Conservation (phyloP, 2,113 vertebrate genomes). For the Anhinga anhinga region DNA sequence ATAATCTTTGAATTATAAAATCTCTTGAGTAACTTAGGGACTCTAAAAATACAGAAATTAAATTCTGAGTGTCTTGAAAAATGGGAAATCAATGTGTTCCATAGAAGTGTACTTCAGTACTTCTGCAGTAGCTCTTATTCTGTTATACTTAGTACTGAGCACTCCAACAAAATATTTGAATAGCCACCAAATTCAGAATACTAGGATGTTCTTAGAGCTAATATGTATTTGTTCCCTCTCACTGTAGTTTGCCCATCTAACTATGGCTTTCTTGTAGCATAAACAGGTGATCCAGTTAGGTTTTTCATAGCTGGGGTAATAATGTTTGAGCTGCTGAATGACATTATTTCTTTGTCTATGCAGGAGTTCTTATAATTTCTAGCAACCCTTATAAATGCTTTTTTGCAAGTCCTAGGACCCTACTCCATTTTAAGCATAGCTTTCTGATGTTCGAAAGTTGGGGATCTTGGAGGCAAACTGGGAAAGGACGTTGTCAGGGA, state of each 20-base stretch:
- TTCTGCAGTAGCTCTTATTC: background rate
- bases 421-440: background rate
- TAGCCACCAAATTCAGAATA: background rate
- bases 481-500: background rate
- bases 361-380: background rate
- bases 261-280: background rate
- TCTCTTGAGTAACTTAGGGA: fast-evolving
- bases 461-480: background rate
- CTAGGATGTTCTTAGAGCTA: background rate
- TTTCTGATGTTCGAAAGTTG: background rate
- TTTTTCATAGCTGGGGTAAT: background rate
- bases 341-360: background rate
- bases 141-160: background rate
- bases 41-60: background rate
- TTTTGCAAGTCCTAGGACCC: background rate
- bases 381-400: background rate
- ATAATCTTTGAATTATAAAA: background rate
- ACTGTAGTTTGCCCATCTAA: background rate
- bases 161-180: background rate
- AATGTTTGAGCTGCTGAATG: background rate
- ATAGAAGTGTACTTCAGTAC: background rate
- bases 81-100: background rate
- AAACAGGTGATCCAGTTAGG: background rate
- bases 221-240: fast-evolving
- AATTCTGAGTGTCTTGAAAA: background rate